A percentile compares a stretch with the other conserved stretches of the same genome.
phyloP scores from a whole-genome alignment of 1,140 invertebrate genomes.

The Diorhabda sublineata region DNA sequence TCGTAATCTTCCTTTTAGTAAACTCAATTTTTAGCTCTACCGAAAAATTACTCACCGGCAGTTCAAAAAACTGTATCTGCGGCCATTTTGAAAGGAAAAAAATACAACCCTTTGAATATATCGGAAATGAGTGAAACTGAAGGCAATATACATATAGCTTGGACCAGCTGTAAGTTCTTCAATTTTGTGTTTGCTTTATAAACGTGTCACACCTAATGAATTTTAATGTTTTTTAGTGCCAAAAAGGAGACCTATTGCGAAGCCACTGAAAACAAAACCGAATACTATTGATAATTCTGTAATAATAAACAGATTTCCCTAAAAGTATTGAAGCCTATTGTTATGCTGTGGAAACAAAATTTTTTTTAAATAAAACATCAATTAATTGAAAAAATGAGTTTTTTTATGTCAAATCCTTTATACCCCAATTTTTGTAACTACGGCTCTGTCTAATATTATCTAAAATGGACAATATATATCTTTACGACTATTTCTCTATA shows the following conservation, averaged over 20 bases:
- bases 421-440: too few species aligned
- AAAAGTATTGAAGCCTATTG: neutral
- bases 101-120: slow-evolving; percentile 24
- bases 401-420: too few species aligned
- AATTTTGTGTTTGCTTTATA: neutral
- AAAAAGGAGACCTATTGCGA: slow-evolving; percentile 20
- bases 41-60: slow-evolving; percentile 34
- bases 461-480: too few species aligned
- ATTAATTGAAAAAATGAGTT: too few species aligned
- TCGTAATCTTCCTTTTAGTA: too few species aligned
- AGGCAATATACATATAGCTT: slow-evolving; percentile 32
- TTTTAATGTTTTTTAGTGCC: slow-evolving; percentile 22
- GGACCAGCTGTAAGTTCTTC: slow-evolving; percentile 33
- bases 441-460: too few species aligned
- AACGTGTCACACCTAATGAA: neutral
- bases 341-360: too few species aligned
- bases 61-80: slow-evolving; percentile 39
- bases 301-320: slow-evolving; percentile 5
- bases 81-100: slow-evolving; percentile 33
- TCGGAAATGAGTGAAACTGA: slow-evolving; percentile 28
- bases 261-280: slow-evolving; percentile 6
- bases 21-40: slow-evolving; percentile 31
- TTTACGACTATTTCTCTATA: too few species aligned
- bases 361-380: too few species aligned
- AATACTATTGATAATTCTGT: neutral